Percentiles rank a stretch among this genome's conserved stretches.
Conservation (phyloP, 2,113 vertebrate genomes). For the Accipiter cooperii region DNA sequence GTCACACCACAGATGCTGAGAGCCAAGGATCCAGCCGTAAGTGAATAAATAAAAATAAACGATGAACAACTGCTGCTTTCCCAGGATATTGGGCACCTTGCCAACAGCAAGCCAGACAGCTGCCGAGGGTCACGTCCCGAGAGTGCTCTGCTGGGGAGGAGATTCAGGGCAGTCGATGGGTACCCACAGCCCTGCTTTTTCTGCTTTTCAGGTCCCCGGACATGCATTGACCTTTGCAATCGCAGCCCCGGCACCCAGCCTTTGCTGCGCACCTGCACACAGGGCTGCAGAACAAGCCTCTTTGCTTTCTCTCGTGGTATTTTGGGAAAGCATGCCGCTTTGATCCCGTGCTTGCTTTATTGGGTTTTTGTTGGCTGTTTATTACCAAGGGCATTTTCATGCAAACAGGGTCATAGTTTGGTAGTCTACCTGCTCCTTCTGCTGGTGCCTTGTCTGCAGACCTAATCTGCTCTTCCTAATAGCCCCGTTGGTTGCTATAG, state of each 20-base stretch:
- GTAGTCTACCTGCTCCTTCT: background rate
- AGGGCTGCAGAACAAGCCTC: background rate
- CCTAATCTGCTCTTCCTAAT: background rate
- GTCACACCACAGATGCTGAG: background rate
- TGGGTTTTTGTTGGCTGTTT: background rate
- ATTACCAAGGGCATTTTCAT: background rate
- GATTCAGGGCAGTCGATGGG: accelerated
- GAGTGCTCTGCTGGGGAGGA: background rate
- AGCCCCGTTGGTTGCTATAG: slow-evolving; percentile 12
- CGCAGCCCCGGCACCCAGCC: accelerated
- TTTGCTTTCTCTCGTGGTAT: background rate
- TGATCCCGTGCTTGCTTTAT: background rate
- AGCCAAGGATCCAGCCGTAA: background rate
- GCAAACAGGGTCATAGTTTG: background rate
- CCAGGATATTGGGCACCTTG: background rate
- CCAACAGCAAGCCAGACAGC: accelerated
- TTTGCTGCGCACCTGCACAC: accelerated
- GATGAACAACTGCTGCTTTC: background rate
- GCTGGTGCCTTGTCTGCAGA: background rate
- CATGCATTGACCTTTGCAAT: background rate
- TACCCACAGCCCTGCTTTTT: background rate
- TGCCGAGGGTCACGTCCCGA: background rate
- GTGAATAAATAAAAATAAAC: background rate
- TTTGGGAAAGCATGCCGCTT: background rate
- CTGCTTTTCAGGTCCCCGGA: background rate